Percentiles rank a stretch among this genome's conserved stretches.
These are phyloP conservation scores for Kradibia gibbosae DNA, from an alignment of 1,140 invertebrate genomes.

Conservation along the genomic window DNA sequence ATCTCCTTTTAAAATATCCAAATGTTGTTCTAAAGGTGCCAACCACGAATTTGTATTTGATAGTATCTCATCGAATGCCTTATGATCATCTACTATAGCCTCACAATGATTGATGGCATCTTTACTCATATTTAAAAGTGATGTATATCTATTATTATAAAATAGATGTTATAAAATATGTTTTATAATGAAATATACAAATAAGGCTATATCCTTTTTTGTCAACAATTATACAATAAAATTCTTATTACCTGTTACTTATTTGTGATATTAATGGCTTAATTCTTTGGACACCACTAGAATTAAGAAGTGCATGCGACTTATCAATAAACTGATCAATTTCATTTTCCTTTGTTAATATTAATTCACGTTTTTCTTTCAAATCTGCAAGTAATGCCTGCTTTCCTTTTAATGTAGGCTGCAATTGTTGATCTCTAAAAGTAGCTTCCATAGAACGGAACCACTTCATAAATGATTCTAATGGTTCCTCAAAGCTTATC, in stretches of 20 bases:
- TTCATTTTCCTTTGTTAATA: conserved; percentile 83
- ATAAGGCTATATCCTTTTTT: neutral
- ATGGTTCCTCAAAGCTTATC: conserved; percentile 87
- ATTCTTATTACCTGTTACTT: conserved; percentile 77
- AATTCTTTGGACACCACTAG: conserved; percentile 87
- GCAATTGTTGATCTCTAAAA: conserved; percentile 88
- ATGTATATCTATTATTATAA: conserved; percentile 79
- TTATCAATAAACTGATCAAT: conserved; percentile 93
- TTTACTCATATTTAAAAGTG: conserved; percentile 86
- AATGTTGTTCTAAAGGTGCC: conserved; percentile 81
- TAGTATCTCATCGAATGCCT: conserved; percentile 84
- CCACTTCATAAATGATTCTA: conserved; percentile 88
- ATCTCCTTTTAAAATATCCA: conserved; percentile 75
- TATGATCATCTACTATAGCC: conserved; percentile 88
- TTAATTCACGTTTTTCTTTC: conserved; percentile 81
- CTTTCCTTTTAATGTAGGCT: conserved; percentile 87
- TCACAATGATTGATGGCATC: conserved; percentile 92
- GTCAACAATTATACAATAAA: neutral
- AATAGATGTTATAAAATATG: conserved; percentile 19
- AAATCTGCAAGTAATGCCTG: conserved; percentile 82
- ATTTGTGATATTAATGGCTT: conserved; percentile 92
- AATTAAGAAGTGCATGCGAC: conserved; percentile 88
- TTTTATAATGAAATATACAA: neutral
- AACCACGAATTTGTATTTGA: conserved; percentile 86
- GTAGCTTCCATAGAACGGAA: conserved; percentile 86